phyloP scores from a whole-genome alignment of 2,113 vertebrate species.

The Notiomystis cincta region DNA sequence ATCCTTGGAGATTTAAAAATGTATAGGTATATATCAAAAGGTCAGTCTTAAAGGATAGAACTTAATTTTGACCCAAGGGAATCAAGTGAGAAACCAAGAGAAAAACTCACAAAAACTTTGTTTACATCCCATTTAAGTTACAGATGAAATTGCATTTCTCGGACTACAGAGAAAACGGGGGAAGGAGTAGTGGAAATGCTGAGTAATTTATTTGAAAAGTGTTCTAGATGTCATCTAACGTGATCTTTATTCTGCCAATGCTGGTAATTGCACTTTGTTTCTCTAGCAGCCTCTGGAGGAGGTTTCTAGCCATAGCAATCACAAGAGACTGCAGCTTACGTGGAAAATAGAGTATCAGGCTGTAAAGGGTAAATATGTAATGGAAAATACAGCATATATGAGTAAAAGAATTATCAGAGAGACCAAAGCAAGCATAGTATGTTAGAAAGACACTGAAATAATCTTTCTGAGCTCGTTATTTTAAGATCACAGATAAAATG shows the following conservation, averaged over 20 bases:
- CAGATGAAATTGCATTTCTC: not conserved
- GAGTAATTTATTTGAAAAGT: not conserved
- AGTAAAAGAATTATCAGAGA: constrained; percentile 11
- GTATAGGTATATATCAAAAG: not conserved
- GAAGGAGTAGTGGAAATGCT: not conserved
- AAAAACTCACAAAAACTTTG: not conserved
- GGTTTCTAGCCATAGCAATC: not conserved
- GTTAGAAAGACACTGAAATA: constrained; percentile 8
- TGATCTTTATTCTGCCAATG: not conserved
- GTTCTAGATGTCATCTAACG: not conserved
- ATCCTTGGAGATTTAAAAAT: not conserved
- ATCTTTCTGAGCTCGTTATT: constrained; percentile 30
- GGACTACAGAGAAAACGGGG: not conserved
- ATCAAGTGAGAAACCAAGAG: not conserved
- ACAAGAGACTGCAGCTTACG: not conserved
- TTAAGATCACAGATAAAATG: constrained; percentile 39
- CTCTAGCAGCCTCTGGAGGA: constrained; percentile 30
- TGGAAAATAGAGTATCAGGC: not conserved
- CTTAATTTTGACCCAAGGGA: not conserved
- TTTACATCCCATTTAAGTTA: not conserved
- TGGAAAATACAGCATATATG: not conserved
- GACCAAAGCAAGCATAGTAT: constrained; percentile 2
- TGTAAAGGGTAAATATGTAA: not conserved
- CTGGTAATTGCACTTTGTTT: not conserved
- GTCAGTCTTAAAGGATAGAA: not conserved